Conservation (phyloP, 2,797 vertebrate genomes). For the Melanotaenia boesemani region DNA sequence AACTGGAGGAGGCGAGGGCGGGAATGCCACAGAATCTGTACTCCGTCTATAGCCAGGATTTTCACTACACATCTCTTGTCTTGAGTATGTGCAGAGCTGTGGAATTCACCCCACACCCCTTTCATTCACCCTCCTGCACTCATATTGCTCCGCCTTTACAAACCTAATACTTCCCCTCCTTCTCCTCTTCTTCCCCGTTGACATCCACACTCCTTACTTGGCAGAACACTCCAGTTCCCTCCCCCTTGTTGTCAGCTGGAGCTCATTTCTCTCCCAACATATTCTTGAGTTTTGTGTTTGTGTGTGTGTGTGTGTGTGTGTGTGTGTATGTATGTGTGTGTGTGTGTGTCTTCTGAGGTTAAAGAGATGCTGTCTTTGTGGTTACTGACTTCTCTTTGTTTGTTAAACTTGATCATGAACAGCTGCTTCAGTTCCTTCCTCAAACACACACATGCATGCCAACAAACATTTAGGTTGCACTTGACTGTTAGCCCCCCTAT, state of each 20-base stretch:
- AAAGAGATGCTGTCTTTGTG: conserved; percentile 65
- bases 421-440: conserved; percentile 38
- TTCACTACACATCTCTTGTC: conserved; percentile 62
- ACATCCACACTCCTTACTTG: conserved; percentile 69
- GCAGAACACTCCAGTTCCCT: conserved; percentile 67
- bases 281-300: conserved; percentile 41
- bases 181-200: conserved; percentile 31
- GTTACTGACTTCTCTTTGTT: conserved; percentile 66
- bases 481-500: conserved; percentile 12
- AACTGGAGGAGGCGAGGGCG: conserved; percentile 26
- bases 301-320: conserved; percentile 21
- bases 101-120: conserved; percentile 63
- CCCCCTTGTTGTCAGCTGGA: conserved; percentile 74
- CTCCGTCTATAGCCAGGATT: conserved; percentile 64
- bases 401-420: conserved; percentile 62
- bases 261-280: conserved; percentile 72
- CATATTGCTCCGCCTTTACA: conserved; percentile 58
- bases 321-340: conserved; percentile 1
- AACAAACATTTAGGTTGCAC: conserved; percentile 43
- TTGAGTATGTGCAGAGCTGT: conserved; percentile 66
- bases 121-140: conserved; percentile 57
- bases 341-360: conserved; percentile 48
- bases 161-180: conserved; percentile 56
- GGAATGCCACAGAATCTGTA: conserved; percentile 34
- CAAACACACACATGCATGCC: conserved; percentile 11